These are phyloP conservation scores for Colletes latitarsis DNA, from an alignment of 1,140 invertebrate genomes.

Conservation along the genomic window DNA sequence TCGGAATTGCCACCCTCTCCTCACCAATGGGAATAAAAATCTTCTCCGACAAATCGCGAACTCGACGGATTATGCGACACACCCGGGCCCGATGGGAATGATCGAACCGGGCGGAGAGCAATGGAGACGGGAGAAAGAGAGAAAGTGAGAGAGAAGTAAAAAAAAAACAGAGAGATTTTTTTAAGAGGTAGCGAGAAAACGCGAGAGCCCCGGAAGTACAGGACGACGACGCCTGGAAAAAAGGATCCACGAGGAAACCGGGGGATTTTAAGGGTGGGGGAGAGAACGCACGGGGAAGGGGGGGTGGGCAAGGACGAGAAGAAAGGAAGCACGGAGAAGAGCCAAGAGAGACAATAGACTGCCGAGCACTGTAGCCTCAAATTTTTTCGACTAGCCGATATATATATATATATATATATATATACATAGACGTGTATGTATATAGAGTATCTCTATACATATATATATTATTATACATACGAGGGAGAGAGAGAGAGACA, in stretches of 20 bases:
- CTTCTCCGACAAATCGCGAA: constrained; percentile 59
- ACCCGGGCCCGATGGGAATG: background rate
- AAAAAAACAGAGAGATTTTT: background rate
- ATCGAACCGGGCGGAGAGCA: constrained; percentile 1
- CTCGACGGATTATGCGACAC: constrained; percentile 36
- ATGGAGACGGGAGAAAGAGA: constrained; percentile 20
- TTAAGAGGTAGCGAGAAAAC: background rate
- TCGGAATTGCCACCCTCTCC: constrained; percentile 98
- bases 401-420: constrained; percentile 44
- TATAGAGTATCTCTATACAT: constrained; percentile 24
- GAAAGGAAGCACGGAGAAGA: constrained; percentile 61
- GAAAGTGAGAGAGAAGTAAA: background rate
- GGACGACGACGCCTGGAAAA: background rate
- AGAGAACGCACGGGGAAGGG: no score
- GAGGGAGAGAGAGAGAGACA: constrained; percentile 15
- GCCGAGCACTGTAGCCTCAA: constrained; percentile 79
- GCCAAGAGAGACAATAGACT: constrained; percentile 81
- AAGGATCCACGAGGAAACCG: background rate
- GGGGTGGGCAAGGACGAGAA: constrained; percentile 15
- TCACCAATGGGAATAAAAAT: constrained; percentile 94
- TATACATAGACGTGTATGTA: constrained; percentile 29
- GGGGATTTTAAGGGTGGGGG: no score
- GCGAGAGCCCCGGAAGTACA: background rate
- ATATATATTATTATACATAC: constrained; percentile 56
- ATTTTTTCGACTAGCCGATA: constrained; percentile 72